A percentile compares a stretch with the other conserved stretches of the same genome.
Conservation (phyloP, 2,113 vertebrate species). For the Tinamus guttatus region DNA sequence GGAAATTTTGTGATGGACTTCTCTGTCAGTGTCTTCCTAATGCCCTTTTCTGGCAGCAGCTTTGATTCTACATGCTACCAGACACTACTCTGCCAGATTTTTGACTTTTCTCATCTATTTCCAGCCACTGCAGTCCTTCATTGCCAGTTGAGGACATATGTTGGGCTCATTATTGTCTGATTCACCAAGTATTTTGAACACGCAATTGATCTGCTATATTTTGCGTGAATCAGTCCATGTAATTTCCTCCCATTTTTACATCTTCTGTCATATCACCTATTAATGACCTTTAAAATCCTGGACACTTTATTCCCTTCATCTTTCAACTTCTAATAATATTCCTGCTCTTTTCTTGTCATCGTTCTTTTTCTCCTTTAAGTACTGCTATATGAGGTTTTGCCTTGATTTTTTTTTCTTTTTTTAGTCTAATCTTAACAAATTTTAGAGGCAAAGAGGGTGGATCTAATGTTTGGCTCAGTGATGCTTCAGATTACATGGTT, state of each 20-base stretch:
- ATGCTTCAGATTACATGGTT: neutral
- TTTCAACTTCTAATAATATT: neutral
- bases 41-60: neutral
- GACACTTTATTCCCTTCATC: too few relatives aligned
- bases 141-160: fast-evolving
- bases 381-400: neutral
- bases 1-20: neutral
- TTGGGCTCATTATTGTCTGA: neutral
- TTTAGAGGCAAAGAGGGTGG: neutral
- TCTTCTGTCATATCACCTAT: neutral
- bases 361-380: neutral
- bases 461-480: neutral
- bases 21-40: neutral
- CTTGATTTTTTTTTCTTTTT: neutral
- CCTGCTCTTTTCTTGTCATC: neutral
- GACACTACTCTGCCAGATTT: neutral
- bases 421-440: neutral
- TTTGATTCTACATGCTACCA: fast-evolving
- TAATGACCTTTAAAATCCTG: neutral
- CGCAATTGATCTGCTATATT: neutral
- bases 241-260: neutral
- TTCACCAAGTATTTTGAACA: neutral
- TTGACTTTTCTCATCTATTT: neutral
- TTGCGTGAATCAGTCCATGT: fast-evolving
- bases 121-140: neutral